Evolutionary conservation across 2,113 vertebrate genomes (phyloP), one percentile per base, ranked within the genome.

Genomic region (Mustela lutreola): DNA sequence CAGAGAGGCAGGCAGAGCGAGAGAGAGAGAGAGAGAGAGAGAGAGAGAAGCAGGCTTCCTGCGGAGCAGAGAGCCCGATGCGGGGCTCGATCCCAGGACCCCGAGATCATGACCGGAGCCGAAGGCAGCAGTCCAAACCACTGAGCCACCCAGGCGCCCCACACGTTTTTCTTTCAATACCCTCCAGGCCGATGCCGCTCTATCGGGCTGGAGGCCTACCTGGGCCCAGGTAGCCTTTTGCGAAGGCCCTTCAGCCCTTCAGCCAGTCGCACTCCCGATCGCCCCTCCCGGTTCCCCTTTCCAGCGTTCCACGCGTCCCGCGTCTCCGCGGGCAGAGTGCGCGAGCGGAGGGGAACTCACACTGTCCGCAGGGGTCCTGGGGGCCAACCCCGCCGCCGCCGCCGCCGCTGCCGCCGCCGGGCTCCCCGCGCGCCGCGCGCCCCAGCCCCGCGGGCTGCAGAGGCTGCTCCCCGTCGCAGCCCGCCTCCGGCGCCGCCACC

Each of bases 341-440:
- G 16, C 14, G 0, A 4, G 16, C 5, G 11, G 7, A 26, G 53
- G 31, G 45, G 4, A 65, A 94, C 92, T 96, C 90, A 96, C 96
- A 50, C 19, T 56, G 96, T 24, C 85, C 36, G 73, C 73, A 22
- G 8, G 92, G 33, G 10, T 93, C 94, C 62, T 73, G 91, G 6
- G 62, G 33, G 21, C 84, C 8, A 15, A 50, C 48, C 48, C 58
- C 11, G 48, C 28, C 31, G 39, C 53, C 7, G 19, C 58, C 11
- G 48, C 28, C 26, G 39, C 53, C 53, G 24, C 84, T 8, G 19
- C 65, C 6, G 39, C 36, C 18, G 39, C 53, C 71, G 0, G 76
- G 39, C 26, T 92, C 94, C 39, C 18, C 60, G 5, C 58, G 42
- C 16, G 3, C 33, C 12, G 45, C 48, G 83, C 87, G 63, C 18